These are phyloP conservation scores for Cheilosia pagana DNA, from an alignment of 2,888 invertebrate genomes.

Conservation along the genomic window DNA sequence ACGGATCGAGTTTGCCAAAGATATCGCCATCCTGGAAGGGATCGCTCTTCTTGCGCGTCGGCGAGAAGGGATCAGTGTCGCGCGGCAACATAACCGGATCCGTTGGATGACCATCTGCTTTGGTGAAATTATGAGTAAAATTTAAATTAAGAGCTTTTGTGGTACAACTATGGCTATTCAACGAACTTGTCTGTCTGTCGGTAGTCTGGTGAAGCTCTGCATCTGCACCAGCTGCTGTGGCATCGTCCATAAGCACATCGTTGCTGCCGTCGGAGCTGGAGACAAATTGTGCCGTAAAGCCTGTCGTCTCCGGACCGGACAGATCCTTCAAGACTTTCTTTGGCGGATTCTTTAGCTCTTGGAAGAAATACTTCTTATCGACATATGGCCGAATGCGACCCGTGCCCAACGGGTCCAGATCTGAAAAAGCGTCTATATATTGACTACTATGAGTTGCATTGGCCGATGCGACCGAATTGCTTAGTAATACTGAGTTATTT, in stretches of 20 bases:
- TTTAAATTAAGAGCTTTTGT: constrained; percentile 72
- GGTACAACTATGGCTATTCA: constrained; percentile 63
- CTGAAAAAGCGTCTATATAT: constrained; percentile 94
- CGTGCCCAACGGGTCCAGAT: constrained; percentile 96
- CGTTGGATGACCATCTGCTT: constrained; percentile 72
- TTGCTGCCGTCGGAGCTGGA: constrained; percentile 62
- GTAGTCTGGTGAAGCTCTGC: constrained; percentile 38
- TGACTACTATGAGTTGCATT: constrained; percentile 81
- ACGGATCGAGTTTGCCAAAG: constrained; percentile 83
- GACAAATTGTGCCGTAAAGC: constrained; percentile 64
- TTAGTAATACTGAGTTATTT: constrained; percentile 73
- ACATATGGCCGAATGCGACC: constrained; percentile 96
- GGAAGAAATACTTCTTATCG: constrained; percentile 98
- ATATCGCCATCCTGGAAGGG: constrained; percentile 87
- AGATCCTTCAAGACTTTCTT: constrained; percentile 96
- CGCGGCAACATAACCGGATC: constrained; percentile 83
- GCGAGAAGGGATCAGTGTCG: constrained; percentile 83
- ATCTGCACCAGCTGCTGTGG: constrained; percentile 49
- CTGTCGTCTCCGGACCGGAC: constrained; percentile 78
- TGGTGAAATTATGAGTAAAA: constrained; percentile 70
- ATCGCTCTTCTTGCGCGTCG: constrained; percentile 85
- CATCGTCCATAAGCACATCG: constrained; percentile 55
- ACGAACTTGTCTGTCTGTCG: constrained; percentile 73
- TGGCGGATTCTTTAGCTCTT: constrained; percentile 96
- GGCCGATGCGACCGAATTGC: constrained; percentile 78